phyloP scores from a whole-genome alignment of 2,888 invertebrate species.

The Archips crataeganus region DNA sequence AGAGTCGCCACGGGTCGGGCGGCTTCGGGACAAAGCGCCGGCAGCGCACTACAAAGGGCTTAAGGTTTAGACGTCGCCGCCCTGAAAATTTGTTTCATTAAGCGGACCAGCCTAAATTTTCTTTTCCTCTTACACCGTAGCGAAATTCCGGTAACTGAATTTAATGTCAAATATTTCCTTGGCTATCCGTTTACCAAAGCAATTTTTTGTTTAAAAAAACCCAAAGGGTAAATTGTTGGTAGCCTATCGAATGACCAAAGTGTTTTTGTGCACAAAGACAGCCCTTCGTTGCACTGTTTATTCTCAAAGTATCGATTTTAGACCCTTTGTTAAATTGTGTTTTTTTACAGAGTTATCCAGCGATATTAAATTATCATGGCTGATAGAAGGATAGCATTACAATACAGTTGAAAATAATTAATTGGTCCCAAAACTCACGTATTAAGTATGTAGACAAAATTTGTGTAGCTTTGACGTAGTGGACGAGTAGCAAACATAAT shows the following conservation, averaged over 20 bases:
- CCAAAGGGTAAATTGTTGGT: conserved; percentile 61
- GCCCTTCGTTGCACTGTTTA: neutral
- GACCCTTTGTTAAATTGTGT: neutral
- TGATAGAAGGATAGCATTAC: neutral
- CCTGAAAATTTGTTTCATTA: conserved; percentile 84
- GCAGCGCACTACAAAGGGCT: conserved; percentile 78
- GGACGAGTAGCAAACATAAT: neutral
- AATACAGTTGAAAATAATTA: no score
- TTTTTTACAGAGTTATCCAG: neutral
- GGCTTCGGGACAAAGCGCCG: conserved; percentile 70
- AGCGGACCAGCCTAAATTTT: conserved; percentile 73
- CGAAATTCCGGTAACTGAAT: conserved; percentile 65
- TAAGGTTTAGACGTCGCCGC: conserved; percentile 80
- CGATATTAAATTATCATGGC: neutral
- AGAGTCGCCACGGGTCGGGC: conserved; percentile 66
- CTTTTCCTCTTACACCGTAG: conserved; percentile 67
- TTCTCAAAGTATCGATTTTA: neutral
- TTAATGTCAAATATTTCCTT: conserved; percentile 66
- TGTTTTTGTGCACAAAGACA: conserved; percentile 51
- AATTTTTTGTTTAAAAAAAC: conserved; percentile 61
- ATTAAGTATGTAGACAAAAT: no score
- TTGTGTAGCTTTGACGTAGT: neutral
- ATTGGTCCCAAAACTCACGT: no score
- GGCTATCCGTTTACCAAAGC: conserved; percentile 68
- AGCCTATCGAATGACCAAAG: conserved; percentile 58